Percentiles rank a stretch among this genome's conserved stretches.
These are phyloP conservation scores for Seriola quinqueradiata DNA, from an alignment of 2,113 vertebrate genomes.

Conservation along the genomic window DNA sequence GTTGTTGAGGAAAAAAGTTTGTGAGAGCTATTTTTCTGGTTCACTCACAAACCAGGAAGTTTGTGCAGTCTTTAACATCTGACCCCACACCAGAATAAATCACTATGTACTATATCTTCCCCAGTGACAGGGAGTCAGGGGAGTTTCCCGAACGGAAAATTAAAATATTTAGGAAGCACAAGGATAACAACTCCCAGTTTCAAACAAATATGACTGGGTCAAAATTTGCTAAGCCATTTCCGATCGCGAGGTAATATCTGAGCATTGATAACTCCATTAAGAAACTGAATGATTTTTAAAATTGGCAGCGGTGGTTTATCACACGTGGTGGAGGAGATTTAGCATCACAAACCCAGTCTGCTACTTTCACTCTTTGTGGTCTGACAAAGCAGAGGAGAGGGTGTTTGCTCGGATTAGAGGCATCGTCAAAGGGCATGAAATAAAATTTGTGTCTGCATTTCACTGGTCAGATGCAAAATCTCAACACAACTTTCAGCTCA, in stretches of 20 bases:
- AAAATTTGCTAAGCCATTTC: slow-evolving; percentile 31
- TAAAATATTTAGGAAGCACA: slow-evolving; percentile 60
- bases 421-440: background rate
- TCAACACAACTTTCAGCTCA: background rate
- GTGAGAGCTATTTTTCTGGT: slow-evolving; percentile 34
- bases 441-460: background rate
- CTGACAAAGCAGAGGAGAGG: background rate
- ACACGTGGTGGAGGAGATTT: background rate
- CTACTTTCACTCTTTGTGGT: slow-evolving; percentile 29
- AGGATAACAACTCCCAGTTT: slow-evolving; percentile 54
- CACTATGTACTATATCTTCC: slow-evolving; percentile 55
- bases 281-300: background rate
- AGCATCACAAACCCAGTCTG: background rate
- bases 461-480: background rate
- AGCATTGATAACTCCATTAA: slow-evolving; percentile 3
- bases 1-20: slow-evolving; percentile 32
- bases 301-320: slow-evolving; percentile 23
- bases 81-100: slow-evolving; percentile 74
- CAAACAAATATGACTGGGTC: slow-evolving; percentile 17
- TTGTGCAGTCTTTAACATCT: slow-evolving; percentile 71
- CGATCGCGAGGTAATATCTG: slow-evolving; percentile 1
- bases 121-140: slow-evolving; percentile 62
- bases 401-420: slow-evolving; percentile 7
- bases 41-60: slow-evolving; percentile 68
- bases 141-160: slow-evolving; percentile 69